Evolutionary conservation across 2,797 vertebrate species (phyloP).

Genomic region (Poeciliopsis presidionis): DNA sequence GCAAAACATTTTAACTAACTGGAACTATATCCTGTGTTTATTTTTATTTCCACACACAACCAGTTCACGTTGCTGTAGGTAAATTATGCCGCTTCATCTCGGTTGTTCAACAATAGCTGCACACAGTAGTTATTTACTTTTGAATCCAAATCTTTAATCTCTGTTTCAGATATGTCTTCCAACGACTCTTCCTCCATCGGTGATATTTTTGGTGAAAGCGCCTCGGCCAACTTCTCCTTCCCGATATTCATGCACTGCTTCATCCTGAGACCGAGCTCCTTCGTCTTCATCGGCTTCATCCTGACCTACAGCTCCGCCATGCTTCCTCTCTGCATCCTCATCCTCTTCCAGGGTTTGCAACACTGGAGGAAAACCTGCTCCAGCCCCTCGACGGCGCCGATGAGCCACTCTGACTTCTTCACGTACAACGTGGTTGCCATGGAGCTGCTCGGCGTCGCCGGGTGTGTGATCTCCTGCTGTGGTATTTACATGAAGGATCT

Average conservation of each 20-base stretch:
- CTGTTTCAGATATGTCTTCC: constrained; percentile 11
- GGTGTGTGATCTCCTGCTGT: neutral
- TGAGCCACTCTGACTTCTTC: constrained; percentile 14
- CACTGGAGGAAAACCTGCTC: neutral
- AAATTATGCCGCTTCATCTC: too few species aligned
- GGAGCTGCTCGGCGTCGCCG: constrained; percentile 2
- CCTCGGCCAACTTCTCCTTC: neutral
- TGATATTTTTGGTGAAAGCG: neutral
- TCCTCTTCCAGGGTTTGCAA: constrained; percentile 3
- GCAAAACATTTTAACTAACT: too few species aligned
- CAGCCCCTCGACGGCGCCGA: neutral
- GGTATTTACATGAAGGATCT: neutral
- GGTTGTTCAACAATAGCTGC: too few species aligned
- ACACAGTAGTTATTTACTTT: neutral
- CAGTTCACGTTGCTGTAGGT: too few species aligned
- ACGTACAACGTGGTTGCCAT: constrained; percentile 11
- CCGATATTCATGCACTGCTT: neutral
- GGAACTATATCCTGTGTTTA: too few species aligned
- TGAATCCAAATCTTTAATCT: neutral
- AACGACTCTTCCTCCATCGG: neutral
- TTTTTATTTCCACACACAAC: too few species aligned
- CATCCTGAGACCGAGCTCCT: neutral
- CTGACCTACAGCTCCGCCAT: neutral
- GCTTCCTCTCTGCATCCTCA: constrained; percentile 6
- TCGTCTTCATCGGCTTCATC: neutral